phyloP scores from a whole-genome alignment of 2,797 vertebrate species.

The Myoxocephalus aenaeus region DNA sequence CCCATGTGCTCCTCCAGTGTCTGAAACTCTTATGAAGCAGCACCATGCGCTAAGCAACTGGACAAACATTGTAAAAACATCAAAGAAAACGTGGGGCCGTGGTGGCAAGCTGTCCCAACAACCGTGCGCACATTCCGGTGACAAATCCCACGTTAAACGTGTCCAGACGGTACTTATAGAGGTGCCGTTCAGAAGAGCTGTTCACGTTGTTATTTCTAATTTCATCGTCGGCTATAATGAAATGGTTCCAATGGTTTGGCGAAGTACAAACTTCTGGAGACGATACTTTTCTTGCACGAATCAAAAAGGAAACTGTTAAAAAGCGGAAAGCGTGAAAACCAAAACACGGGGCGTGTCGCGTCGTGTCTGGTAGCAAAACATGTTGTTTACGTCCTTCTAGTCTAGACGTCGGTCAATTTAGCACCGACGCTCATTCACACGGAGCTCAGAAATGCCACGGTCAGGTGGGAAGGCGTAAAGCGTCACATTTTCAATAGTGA shows the following conservation, averaged over 20 bases:
- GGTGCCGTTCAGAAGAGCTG: slow-evolving; percentile 41
- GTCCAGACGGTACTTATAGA: slow-evolving; percentile 70
- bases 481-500: slow-evolving; percentile 72
- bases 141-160: slow-evolving; percentile 65
- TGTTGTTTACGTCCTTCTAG: slow-evolving; percentile 72
- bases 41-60: slow-evolving; percentile 83
- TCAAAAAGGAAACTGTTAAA: background rate
- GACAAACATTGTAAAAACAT: slow-evolving; percentile 90
- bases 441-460: slow-evolving; percentile 78
- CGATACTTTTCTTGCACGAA: background rate
- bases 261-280: background rate
- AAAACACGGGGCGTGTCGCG: slow-evolving; percentile 61
- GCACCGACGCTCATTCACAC: slow-evolving; percentile 77
- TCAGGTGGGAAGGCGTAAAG: slow-evolving; percentile 82
- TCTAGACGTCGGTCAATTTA: slow-evolving; percentile 78
- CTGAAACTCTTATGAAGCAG: slow-evolving; percentile 80
- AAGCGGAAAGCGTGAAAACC: slow-evolving; percentile 27
- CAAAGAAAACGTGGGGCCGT: slow-evolving; percentile 75
- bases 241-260: background rate
- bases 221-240: fast-evolving
- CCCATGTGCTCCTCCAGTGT: slow-evolving; percentile 67
- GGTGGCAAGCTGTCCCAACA: slow-evolving; percentile 65
- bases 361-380: slow-evolving; percentile 54
- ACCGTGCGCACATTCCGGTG: slow-evolving; percentile 72
- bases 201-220: background rate